A percentile compares a stretch with the other conserved stretches of the same genome.
Conservation (phyloP, 2,797 vertebrate species). For the Pipistrellus kuhlii region DNA sequence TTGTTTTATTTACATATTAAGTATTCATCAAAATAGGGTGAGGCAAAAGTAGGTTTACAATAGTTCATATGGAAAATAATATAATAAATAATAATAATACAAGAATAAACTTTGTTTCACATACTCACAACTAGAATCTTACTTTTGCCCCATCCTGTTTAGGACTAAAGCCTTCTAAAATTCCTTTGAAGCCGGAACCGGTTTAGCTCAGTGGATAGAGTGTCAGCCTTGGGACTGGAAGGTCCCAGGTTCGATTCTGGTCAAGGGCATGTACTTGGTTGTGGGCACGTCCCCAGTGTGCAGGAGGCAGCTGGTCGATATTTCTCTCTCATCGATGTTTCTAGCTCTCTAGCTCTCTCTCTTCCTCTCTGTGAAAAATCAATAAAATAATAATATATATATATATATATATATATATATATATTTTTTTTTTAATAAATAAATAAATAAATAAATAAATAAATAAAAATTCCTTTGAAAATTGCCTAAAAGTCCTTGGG, state of each 20-base stretch:
- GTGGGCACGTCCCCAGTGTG: no score
- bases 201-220: background rate
- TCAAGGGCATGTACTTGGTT: no score
- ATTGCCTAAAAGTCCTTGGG: background rate
- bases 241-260: no score
- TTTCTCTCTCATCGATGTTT: no score
- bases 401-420: no score
- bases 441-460: no score
- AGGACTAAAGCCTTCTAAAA: constrained; percentile 26
- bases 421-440: no score
- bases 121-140: background rate
- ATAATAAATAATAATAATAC: background rate
- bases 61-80: background rate
- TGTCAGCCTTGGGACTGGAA: no score
- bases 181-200: background rate
- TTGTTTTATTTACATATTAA: constrained; percentile 31
- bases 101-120: background rate
- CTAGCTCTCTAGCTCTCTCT: no score
- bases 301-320: no score
- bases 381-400: no score
- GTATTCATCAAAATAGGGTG: background rate
- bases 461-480: constrained; percentile 16
- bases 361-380: no score
- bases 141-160: background rate
- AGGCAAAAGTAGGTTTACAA: background rate